Conservation (phyloP, 2,888 invertebrate species). For the Nephrotoma appendiculata region DNA sequence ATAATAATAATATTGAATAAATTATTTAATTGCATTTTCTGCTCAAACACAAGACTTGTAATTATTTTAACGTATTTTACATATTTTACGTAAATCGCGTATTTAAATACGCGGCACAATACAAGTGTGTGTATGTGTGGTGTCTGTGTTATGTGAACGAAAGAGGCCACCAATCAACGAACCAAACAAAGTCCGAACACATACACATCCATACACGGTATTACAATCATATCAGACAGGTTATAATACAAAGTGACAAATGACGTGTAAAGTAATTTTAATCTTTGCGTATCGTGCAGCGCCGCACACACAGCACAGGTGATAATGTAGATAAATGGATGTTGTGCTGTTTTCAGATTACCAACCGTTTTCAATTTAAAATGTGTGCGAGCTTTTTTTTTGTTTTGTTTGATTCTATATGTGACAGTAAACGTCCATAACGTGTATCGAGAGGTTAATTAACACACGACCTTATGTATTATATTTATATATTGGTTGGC, state of each 20-base stretch:
- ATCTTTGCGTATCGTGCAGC: background rate
- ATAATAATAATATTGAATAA: constrained; percentile 1
- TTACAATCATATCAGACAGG: background rate
- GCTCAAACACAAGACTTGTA: background rate
- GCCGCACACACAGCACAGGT: background rate
- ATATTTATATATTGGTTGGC: background rate
- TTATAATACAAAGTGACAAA: background rate
- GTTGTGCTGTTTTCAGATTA: background rate
- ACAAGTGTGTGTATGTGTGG: background rate
- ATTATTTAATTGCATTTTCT: constrained; percentile 5
- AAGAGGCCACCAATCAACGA: background rate
- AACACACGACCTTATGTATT: background rate
- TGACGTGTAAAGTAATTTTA: background rate
- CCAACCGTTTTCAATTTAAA: background rate
- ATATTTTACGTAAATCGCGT: background rate
- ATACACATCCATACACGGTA: background rate
- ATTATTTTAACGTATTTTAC: background rate
- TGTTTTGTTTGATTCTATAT: background rate
- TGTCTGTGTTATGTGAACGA: background rate
- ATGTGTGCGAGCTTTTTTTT: background rate
- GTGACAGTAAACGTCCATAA: background rate
- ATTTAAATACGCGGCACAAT: too few species aligned
- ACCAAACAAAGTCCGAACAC: background rate
- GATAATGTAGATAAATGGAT: background rate
- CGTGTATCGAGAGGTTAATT: background rate